Evolutionary conservation across 2,113 vertebrate species (phyloP).

Genomic region (Bagarius yarrelli): DNA sequence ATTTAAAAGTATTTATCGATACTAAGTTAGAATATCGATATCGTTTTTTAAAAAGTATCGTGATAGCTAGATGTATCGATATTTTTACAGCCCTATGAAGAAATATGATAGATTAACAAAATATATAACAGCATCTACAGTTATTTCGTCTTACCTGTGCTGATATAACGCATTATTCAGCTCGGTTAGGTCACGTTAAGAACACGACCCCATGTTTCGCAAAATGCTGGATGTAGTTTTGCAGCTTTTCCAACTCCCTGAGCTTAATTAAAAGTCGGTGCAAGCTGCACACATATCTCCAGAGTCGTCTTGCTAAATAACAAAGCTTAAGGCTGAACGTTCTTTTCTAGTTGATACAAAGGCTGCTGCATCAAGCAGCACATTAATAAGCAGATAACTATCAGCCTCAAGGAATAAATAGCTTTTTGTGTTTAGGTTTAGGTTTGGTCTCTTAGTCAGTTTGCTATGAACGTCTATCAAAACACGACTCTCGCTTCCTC

Average conservation of each 20-base stretch:
- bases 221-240: not conserved
- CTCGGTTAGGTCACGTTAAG: not conserved
- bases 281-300: not conserved
- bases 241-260: not conserved
- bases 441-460: not conserved
- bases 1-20: too few species aligned
- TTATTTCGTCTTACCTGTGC: not conserved
- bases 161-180: not conserved
- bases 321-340: not conserved
- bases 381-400: slow-evolving; percentile 11
- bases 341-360: slow-evolving; percentile 1
- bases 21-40: too few species aligned
- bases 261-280: not conserved
- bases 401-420: not conserved
- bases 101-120: not conserved
- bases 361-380: not conserved
- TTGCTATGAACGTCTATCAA: slow-evolving; percentile 9
- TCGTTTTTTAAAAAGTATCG: too few species aligned
- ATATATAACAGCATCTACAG: not conserved
- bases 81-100: too few species aligned
- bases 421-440: not conserved
- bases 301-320: not conserved
- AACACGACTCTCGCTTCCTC: slow-evolving; percentile 8
- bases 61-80: too few species aligned
- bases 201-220: not conserved